Evolutionary conservation across 2,797 vertebrate genomes (phyloP), one percentile per base, ranked within the genome.

Genomic region (Acanthurus tractus): DNA sequence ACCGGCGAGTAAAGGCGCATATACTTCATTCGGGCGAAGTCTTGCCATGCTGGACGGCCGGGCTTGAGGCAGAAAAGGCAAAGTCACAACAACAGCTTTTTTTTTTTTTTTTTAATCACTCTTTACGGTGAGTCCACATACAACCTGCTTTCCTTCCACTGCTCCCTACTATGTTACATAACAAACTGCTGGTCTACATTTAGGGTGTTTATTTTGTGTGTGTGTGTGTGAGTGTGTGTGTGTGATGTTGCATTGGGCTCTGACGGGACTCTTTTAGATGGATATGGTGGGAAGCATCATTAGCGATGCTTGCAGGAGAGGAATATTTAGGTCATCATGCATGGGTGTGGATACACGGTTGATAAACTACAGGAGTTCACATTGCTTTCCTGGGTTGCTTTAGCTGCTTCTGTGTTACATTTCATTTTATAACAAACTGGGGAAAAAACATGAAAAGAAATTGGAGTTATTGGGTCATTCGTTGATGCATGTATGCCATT

Each of bases 11-110:
- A 7, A 67, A 76, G 67, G 48, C 79, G 34, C 76, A 13, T 70
- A 76, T 11, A 81, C 81, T 92, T 81, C 85, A 81, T 87, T 79
- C 62, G 72, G 70, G 75, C 75, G 54, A 69, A 87, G 84, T 87
- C 81, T 83, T 94, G 94, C 87, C 83, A 96, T 96, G 95, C 94
- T 93, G 89, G 85, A 82, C 82, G 76, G 83, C 88, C 88, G 88
- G 74, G 81, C 85, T 67, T 95, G 86, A 94, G 75, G 69, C 79
- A 73, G 70, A 48, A 68, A 84, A 81, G 84, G 85, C 70, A 86
- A 89, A 92, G 86, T 91, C 77, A 69, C 67, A 90, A 46, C 72
- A 65, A 44, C 73, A 83, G 82, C 75, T 49, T 76, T 7, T 34
- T 34, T 34, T 29, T 29, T 29, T 29, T 29, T 34, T 34, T 34